Evolutionary conservation across 2,888 invertebrate species (phyloP).

Genomic region (Acanthosepion esculentum): DNA sequence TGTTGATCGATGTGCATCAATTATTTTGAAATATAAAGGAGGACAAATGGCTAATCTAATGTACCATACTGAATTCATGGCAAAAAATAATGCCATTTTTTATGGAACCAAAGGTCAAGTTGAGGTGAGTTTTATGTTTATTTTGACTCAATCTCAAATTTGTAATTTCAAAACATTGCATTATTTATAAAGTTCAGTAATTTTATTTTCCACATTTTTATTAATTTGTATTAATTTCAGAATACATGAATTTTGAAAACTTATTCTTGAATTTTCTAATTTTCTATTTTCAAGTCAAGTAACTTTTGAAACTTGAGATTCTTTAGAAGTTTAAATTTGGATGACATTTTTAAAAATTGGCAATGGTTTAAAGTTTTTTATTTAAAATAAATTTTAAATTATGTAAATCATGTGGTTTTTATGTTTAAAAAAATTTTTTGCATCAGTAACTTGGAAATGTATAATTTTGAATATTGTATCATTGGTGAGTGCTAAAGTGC

Average conservation of each 20-base stretch:
- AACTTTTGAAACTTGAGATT: neutral
- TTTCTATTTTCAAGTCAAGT: neutral
- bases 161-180: neutral
- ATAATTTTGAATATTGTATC: too few relatives aligned
- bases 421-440: too few relatives aligned
- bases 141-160: neutral
- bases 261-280: neutral
- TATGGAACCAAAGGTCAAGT: constrained; percentile 36
- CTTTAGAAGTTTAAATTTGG: neutral
- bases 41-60: constrained; percentile 58
- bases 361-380: too few relatives aligned
- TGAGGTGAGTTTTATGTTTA: neutral
- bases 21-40: constrained; percentile 77
- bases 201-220: neutral
- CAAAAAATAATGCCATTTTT: neutral
- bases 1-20: constrained; percentile 82
- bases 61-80: constrained; percentile 50
- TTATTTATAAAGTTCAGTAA: neutral
- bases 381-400: too few relatives aligned
- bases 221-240: neutral
- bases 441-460: too few relatives aligned
- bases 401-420: too few relatives aligned
- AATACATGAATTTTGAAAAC: neutral
- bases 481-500: too few relatives aligned
- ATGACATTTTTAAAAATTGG: too few relatives aligned